These are phyloP conservation scores for Atopsyche davidsoni DNA, from an alignment of 1,140 invertebrate species.

Conservation along the genomic window DNA sequence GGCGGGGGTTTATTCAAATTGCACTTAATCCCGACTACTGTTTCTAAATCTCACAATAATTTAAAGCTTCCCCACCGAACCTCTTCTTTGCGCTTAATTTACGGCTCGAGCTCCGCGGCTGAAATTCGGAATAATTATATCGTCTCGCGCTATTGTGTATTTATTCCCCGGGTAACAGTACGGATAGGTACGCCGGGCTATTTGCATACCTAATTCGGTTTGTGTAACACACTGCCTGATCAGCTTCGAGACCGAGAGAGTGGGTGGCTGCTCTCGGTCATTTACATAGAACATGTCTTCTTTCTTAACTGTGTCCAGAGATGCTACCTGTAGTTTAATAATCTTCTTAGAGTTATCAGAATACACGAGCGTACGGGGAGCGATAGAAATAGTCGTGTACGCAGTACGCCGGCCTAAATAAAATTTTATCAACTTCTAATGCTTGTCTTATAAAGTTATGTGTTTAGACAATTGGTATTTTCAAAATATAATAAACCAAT, in stretches of 20 bases:
- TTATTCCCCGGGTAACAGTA: constrained; percentile 15
- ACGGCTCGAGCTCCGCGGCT: constrained; percentile 24
- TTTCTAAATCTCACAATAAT: constrained; percentile 32
- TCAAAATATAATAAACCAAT: too few relatives aligned
- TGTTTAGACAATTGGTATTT: too few relatives aligned
- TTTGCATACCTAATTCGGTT: constrained; percentile 29
- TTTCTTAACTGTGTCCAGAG: constrained; percentile 5
- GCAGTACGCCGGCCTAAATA: too few relatives aligned
- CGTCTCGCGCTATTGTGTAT: constrained; percentile 27
- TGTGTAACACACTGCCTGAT: constrained; percentile 11
- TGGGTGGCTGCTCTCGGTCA: constrained; percentile 3
- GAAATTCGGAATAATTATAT: constrained; percentile 31
- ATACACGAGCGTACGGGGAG: too few relatives aligned
- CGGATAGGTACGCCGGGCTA: constrained; percentile 14
- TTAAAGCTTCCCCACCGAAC: constrained; percentile 28
- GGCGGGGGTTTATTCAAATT: constrained; percentile 31
- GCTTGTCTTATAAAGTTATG: too few relatives aligned
- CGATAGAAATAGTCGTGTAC: too few relatives aligned
- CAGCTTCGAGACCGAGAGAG: too few relatives aligned
- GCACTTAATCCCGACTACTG: constrained; percentile 30
- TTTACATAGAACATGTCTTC: constrained; percentile 4
- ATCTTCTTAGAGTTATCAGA: too few relatives aligned
- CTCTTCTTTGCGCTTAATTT: constrained; percentile 31
- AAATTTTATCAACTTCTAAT: too few relatives aligned
- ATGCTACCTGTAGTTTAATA: too few relatives aligned